phyloP scores from a whole-genome alignment of 2,113 vertebrate genomes.

The Megalops atlanticus region DNA sequence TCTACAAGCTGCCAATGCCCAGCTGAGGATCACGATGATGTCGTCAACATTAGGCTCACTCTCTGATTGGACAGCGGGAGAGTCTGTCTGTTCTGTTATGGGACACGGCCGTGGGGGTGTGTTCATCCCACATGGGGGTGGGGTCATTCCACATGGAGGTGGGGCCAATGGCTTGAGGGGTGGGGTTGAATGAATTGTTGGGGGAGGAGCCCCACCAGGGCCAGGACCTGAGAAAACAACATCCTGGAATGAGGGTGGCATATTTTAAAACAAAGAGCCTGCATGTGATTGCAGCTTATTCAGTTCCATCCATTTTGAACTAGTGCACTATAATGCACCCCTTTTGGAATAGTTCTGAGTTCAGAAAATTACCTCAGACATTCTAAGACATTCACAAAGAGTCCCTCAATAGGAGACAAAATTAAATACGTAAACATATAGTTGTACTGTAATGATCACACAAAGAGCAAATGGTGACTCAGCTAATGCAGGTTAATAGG shows the following conservation, averaged over 20 bases:
- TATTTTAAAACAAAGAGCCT: background rate
- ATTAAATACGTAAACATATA: too few species aligned
- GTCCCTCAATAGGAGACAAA: too few species aligned
- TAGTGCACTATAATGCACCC: background rate
- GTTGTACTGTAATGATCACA: background rate
- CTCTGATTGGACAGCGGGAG: constrained; percentile 45
- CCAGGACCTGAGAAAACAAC: constrained; percentile 40
- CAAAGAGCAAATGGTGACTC: background rate
- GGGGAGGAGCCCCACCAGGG: constrained; percentile 23
- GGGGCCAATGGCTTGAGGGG: constrained; percentile 57
- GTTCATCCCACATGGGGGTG: constrained; percentile 51
- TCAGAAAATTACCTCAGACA: background rate
- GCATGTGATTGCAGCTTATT: background rate
- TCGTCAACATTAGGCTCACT: constrained; percentile 61
- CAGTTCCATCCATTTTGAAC: background rate
- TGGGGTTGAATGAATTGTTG: constrained; percentile 35
- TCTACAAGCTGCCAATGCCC: constrained; percentile 74
- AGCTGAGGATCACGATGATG: constrained; percentile 68
- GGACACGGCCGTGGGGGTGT: constrained; percentile 44
- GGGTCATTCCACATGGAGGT: constrained; percentile 51
- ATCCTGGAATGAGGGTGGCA: background rate
- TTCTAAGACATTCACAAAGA: background rate
- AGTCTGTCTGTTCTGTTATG: constrained; percentile 30
- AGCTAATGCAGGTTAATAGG: background rate
- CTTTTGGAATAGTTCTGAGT: background rate